Conservation (phyloP, 2,113 vertebrate species). For the Artemisiospiza belli region DNA sequence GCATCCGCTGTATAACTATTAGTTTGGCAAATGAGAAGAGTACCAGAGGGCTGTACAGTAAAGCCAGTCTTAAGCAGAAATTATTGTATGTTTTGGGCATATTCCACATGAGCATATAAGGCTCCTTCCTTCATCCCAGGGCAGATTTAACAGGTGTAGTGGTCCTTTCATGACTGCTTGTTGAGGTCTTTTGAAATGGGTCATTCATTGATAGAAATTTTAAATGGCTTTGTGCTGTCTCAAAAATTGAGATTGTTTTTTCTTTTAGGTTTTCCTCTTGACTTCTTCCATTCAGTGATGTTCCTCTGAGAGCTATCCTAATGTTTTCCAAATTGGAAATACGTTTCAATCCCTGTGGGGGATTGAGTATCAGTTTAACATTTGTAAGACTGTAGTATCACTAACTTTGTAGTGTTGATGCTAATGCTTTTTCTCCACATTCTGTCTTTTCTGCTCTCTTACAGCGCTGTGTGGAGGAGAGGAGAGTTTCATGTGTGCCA, state of each 20-base stretch:
- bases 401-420: background rate
- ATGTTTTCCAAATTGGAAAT: background rate
- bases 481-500: conserved; percentile 86
- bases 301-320: background rate
- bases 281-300: background rate
- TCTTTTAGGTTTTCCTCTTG: background rate
- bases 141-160: background rate
- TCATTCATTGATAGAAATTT: background rate
- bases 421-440: background rate
- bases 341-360: background rate
- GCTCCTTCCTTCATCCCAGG: background rate
- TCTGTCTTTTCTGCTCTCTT: background rate
- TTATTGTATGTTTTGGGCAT: background rate
- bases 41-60: background rate
- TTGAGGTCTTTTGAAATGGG: background rate
- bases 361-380: background rate
- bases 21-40: background rate
- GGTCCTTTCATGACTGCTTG: background rate
- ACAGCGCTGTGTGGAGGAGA: conserved; percentile 79
- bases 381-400: background rate
- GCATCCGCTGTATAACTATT: background rate
- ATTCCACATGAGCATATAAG: background rate
- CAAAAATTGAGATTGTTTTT: background rate
- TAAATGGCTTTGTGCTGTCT: background rate
- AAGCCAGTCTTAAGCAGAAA: background rate